Evolutionary conservation across 1,140 invertebrate species (phyloP).

Genomic region (Bombus sylvicola): DNA sequence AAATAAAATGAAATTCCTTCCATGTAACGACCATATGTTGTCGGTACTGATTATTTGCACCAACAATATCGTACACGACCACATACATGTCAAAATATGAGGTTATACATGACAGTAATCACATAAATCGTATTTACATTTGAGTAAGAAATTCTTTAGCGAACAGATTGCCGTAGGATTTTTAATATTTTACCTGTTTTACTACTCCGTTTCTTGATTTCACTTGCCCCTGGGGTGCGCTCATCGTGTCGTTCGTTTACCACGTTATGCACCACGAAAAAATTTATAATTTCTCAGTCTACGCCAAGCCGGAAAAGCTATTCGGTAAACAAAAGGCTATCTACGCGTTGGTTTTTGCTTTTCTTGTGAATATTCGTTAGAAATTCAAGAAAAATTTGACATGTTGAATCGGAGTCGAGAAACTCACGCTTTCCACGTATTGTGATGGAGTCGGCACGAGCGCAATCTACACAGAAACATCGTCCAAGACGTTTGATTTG

Average conservation of each 20-base stretch:
- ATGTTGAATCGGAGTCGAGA: conserved; percentile 64
- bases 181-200: conserved; percentile 82
- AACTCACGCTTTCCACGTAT: conserved; percentile 67
- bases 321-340: conserved; percentile 19
- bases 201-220: conserved; percentile 83
- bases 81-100: conserved; percentile 37
- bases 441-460: conserved; percentile 64
- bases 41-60: conserved; percentile 20
- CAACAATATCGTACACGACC: conserved; percentile 1
- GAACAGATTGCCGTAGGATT: conserved; percentile 29
- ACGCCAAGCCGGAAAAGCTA: neutral
- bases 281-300: conserved; percentile 41
- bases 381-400: conserved; percentile 67
- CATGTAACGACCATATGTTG: conserved; percentile 52
- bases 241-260: conserved; percentile 77
- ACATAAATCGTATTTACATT: conserved; percentile 16
- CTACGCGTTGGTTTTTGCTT: conserved; percentile 16
- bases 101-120: conserved; percentile 34
- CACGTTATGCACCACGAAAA: conserved; percentile 37
- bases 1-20: neutral
- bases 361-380: conserved; percentile 49
- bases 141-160: neutral
- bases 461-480: conserved; percentile 76
- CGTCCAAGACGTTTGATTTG: conserved; percentile 69
- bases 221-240: conserved; percentile 77